These are phyloP conservation scores for Moxostoma hubbsi DNA, from an alignment of 2,797 vertebrate genomes.

Conservation along the genomic window DNA sequence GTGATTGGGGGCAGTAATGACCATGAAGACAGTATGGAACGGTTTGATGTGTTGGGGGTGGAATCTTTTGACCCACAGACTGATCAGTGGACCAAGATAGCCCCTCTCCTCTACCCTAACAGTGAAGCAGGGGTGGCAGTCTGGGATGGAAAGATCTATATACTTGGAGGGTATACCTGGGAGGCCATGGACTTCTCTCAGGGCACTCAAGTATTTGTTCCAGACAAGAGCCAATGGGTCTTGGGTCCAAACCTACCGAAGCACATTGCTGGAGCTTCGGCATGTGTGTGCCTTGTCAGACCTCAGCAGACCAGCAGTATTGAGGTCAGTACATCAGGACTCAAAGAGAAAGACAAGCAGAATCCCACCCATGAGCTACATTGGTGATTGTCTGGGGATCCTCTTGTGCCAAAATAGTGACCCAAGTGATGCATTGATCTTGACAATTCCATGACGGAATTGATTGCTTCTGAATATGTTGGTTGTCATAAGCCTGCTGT, in stretches of 20 bases:
- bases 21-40: slow-evolving; percentile 87
- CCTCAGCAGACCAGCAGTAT: slow-evolving; percentile 64
- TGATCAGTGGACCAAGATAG: slow-evolving; percentile 90
- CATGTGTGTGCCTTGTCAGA: slow-evolving; percentile 86
- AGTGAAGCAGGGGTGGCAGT: slow-evolving; percentile 90
- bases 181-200: slow-evolving; percentile 89
- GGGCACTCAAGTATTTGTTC: slow-evolving; percentile 88
- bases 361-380: slow-evolving; percentile 52
- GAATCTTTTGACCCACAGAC: slow-evolving; percentile 87
- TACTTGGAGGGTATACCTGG: slow-evolving; percentile 97
- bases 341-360: slow-evolving; percentile 49
- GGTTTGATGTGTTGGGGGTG: slow-evolving; percentile 90
- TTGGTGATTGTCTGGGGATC: slow-evolving; percentile 37
- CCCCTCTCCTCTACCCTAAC: slow-evolving; percentile 85
- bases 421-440: slow-evolving; percentile 14
- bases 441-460: slow-evolving; percentile 12
- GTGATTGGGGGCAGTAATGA: slow-evolving; percentile 92
- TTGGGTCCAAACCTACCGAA: slow-evolving; percentile 87
- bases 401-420: neutral
- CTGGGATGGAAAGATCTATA: slow-evolving; percentile 86
- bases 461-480: slow-evolving; percentile 17
- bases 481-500: slow-evolving; percentile 21
- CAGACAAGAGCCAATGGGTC: slow-evolving; percentile 83
- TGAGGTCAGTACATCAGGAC: slow-evolving; percentile 75
- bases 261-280: slow-evolving; percentile 88